Evolutionary conservation across 2,888 invertebrate species (phyloP), one percentile per base, ranked within the genome.

Genomic region (Drosophila anomalata): DNA sequence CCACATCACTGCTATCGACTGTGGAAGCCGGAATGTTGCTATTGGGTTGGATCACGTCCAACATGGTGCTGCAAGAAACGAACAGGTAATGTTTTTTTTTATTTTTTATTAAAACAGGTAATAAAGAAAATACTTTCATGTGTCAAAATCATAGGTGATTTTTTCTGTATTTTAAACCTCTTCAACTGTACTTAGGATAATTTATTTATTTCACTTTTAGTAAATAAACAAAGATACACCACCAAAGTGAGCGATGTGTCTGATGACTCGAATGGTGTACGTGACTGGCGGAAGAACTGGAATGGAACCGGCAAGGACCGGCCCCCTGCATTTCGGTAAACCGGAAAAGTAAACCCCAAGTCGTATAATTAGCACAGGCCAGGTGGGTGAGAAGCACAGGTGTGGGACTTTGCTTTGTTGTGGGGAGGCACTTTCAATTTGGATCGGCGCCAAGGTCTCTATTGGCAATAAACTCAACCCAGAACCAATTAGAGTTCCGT

Each of bases 21-120:
- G n/a, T 20, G 24, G 20, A 42, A 57, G 26, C 51, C 5, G 73
- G 68, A 55, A 65, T 55, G 17, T 71, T 76, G 41, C 9, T 60
- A 12, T n/a, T 58, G 3, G 85, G 80, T 75, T 87, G 84, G 67
- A 89, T 77, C 17, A 90, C 61, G 67, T 90, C 90, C 88, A 90
- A 80, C 89, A 89, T 89, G 39, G 26, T 87, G 47, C 52, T 72
- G 47, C 36, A 26, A 46, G 26, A 20, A 11, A 20, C 0, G 55
- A 74, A 1, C 29, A 4, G n/a, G 0, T 44, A 59, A 46, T 44
- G 1, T 9, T 24, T 17, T 41, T 33, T 17, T 2, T 33, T 33
- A n/a, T 2, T 33, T 9, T 29, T 33, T 9, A 9, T 14, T 2
- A 20, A 22, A 22, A 0, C 1, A 12, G 12, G 4, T 3, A 2